Percentiles rank a stretch among this genome's conserved stretches.
phyloP scores from a whole-genome alignment of 2,888 invertebrate genomes.

The Polylopha cassiicola region DNA sequence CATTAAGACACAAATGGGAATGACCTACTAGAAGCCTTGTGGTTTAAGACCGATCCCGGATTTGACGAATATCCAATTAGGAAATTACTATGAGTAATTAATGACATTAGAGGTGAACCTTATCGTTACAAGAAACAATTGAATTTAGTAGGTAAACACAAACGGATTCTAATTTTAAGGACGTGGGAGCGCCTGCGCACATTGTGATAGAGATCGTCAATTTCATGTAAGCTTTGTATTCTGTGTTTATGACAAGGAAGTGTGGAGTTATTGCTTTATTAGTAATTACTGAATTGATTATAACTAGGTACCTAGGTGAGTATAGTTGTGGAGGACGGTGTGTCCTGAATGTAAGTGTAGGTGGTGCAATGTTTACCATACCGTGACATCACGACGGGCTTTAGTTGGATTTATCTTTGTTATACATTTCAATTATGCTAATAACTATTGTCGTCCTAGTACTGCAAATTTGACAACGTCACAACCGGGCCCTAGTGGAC shows the following conservation, averaged over 20 bases:
- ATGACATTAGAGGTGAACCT: conserved; percentile 34
- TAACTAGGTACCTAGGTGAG: no score
- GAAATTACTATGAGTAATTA: conserved; percentile 39
- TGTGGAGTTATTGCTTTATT: conserved; percentile 15
- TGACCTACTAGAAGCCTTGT: conserved; percentile 11
- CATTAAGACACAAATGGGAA: no score
- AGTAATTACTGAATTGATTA: no score
- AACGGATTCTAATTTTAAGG: conserved; percentile 53
- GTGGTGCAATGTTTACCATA: no score
- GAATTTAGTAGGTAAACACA: conserved; percentile 45
- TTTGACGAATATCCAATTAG: conserved; percentile 34
- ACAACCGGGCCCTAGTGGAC: no score
- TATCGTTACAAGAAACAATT: conserved; percentile 43
- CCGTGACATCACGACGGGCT: no score
- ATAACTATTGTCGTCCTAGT: no score
- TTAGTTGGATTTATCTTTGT: no score
- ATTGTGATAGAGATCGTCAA: conserved; percentile 51
- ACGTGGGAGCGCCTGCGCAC: conserved; percentile 56
- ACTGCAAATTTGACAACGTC: no score
- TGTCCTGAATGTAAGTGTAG: no score
- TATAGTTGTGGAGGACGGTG: no score
- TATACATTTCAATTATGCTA: no score
- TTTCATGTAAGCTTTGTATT: conserved; percentile 58
- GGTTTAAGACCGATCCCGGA: conserved; percentile 27
- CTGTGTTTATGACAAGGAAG: conserved; percentile 46